Evolutionary conservation across 2,888 invertebrate genomes (phyloP).

Genomic region (Drosophila flavopinicola): DNA sequence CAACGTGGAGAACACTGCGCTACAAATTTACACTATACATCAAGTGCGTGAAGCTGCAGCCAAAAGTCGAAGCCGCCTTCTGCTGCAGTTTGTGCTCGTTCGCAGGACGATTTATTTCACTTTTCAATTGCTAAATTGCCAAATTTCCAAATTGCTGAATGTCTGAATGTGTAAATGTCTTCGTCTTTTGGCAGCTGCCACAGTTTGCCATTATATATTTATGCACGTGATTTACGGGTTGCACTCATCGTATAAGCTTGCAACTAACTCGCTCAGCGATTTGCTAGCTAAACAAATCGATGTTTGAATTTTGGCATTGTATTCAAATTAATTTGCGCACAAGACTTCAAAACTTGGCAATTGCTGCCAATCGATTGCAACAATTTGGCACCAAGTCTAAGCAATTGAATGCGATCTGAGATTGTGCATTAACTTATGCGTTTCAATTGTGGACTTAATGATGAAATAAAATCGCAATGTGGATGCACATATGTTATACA

Average conservation of each 20-base stretch:
- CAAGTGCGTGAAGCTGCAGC: constrained; percentile 26
- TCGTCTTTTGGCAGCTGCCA: constrained; percentile 40
- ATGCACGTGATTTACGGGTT: constrained; percentile 14
- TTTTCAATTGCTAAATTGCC: constrained; percentile 68
- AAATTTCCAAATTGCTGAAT: constrained; percentile 60
- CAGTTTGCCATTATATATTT: constrained; percentile 16
- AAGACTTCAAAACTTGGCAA: constrained; percentile 60
- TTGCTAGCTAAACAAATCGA: constrained; percentile 56
- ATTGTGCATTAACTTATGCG: background rate
- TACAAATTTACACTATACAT: constrained; percentile 64
- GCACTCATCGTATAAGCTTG: constrained; percentile 8
- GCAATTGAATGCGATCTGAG: constrained; percentile 30
- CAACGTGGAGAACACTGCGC: constrained; percentile 28
- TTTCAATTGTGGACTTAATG: no score
- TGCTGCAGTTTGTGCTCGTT: constrained; percentile 9
- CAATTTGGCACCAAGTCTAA: constrained; percentile 28
- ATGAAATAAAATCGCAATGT: no score
- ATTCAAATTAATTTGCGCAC: constrained; percentile 66
- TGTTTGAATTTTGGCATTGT: constrained; percentile 49
- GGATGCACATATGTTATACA: no score
- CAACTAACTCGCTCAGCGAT: constrained; percentile 26
- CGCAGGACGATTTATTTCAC: constrained; percentile 65
- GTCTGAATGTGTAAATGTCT: constrained; percentile 10
- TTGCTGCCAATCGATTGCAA: constrained; percentile 18
- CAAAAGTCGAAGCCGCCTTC: constrained; percentile 31